A percentile compares a stretch with the other conserved stretches of the same genome.
phyloP scores from a whole-genome alignment of 2,113 vertebrate species.

The Elaphurus davidianus region DNA sequence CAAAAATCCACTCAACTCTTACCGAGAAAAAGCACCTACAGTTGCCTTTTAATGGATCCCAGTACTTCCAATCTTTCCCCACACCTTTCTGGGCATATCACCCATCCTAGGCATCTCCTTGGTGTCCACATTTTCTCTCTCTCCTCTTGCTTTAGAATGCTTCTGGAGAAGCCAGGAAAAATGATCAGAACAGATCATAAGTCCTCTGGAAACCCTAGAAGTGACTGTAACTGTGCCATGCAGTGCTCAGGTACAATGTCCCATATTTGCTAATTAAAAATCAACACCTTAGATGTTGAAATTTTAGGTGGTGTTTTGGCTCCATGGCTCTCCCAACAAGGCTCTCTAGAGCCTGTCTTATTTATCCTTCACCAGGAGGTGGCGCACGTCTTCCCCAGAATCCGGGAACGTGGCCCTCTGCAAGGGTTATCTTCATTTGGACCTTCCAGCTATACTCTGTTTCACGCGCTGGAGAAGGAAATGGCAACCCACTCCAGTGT shows the following conservation, averaged over 20 bases:
- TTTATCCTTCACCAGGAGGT: not conserved
- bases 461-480: too few relatives aligned
- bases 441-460: not conserved
- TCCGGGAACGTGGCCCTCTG: not conserved
- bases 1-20: not conserved
- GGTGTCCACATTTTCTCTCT: not conserved
- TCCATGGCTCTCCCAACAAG: not conserved
- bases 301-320: not conserved
- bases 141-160: not conserved
- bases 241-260: not conserved
- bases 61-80: not conserved
- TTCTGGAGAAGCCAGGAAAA: not conserved
- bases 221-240: not conserved
- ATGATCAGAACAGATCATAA: not conserved
- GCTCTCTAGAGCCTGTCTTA: not conserved
- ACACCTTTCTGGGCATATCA: not conserved
- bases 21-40: not conserved
- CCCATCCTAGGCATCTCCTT: not conserved
- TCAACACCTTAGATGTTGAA: not conserved
- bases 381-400: not conserved
- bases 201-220: not conserved
- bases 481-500: too few relatives aligned
- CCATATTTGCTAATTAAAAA: slow-evolving; percentile 27
- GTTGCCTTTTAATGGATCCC: not conserved
- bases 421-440: not conserved